These are phyloP conservation scores for Muschampia plurimacula DNA, from an alignment of 2,888 invertebrate genomes.

Conservation along the genomic window DNA sequence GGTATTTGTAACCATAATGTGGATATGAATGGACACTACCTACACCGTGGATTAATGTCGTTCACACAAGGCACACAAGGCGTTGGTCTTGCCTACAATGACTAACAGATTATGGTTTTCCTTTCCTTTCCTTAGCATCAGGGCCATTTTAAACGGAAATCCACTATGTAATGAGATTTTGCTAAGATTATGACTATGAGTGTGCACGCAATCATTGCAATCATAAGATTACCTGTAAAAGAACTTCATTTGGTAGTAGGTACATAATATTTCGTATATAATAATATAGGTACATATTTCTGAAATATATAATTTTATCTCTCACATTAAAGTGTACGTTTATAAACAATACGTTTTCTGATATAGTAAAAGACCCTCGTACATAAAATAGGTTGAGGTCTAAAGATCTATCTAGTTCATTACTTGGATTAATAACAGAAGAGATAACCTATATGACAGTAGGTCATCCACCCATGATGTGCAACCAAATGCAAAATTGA, in stretches of 20 bases:
- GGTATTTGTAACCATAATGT: too few species aligned
- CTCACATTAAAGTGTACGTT: not conserved
- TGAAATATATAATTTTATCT: not conserved
- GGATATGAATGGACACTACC: too few species aligned
- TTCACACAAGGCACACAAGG: too few species aligned
- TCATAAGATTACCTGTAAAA: not conserved
- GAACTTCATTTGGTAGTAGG: not conserved
- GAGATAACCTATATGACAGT: conserved; percentile 13
- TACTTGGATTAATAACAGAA: conserved; percentile 11
- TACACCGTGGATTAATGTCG: too few species aligned
- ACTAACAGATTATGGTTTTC: not conserved
- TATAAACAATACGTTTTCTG: not conserved
- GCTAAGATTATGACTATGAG: not conserved
- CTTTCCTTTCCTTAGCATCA: conserved; percentile 2
- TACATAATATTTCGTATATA: not conserved
- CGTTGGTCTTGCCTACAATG: not conserved
- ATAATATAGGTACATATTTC: not conserved
- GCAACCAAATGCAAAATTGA: conserved; percentile 1
- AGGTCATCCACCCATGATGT: not conserved
- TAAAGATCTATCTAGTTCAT: not conserved
- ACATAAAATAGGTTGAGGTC: not conserved
- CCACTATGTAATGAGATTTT: conserved; percentile 4
- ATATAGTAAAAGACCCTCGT: not conserved
- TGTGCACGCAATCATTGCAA: not conserved
- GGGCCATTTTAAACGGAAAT: conserved; percentile 1